A percentile compares a stretch with the other conserved stretches of the same genome.
Evolutionary conservation across 2,888 invertebrate species (phyloP).

Genomic region (Drosophila flavopinicola): DNA sequence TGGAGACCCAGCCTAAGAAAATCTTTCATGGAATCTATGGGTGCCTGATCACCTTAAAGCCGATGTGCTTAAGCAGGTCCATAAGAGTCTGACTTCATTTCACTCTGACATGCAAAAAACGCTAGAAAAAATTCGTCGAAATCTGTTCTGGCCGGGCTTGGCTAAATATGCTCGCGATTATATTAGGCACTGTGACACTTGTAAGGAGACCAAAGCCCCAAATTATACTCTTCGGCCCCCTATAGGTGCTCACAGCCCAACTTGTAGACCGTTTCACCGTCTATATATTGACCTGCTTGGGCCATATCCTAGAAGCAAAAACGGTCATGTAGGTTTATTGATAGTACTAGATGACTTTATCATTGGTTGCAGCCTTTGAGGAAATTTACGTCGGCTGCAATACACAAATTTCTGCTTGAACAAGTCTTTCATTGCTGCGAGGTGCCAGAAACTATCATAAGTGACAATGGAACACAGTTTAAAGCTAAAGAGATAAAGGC

Average conservation of each 20-base stretch:
- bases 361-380: conserved; percentile 16
- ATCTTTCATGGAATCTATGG: neutral
- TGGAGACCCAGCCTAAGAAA: conserved; percentile 1
- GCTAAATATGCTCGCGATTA: conserved; percentile 4
- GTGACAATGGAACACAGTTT: conserved; percentile 8
- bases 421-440: neutral
- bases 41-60: conserved; percentile 3
- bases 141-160: conserved; percentile 26
- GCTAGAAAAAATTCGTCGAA: conserved; percentile 5
- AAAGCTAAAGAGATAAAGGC: neutral
- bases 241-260: conserved; percentile 5
- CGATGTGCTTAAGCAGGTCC: conserved; percentile 15
- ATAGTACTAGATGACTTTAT: conserved; percentile 17
- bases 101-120: conserved; percentile 25
- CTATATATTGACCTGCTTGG: conserved; percentile 5
- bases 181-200: conserved; percentile 4
- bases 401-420: neutral
- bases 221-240: conserved; percentile 12
- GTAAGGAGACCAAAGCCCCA: conserved; percentile 12
- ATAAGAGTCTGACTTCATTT: conserved; percentile 5
- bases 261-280: conserved; percentile 7
- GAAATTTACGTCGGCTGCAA: conserved; percentile 4
- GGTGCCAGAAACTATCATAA: conserved; percentile 5
- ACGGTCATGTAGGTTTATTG: conserved; percentile 7
- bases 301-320: conserved; percentile 14